Conservation (phyloP, 2,888 invertebrate genomes). For the Troilus luridus region DNA sequence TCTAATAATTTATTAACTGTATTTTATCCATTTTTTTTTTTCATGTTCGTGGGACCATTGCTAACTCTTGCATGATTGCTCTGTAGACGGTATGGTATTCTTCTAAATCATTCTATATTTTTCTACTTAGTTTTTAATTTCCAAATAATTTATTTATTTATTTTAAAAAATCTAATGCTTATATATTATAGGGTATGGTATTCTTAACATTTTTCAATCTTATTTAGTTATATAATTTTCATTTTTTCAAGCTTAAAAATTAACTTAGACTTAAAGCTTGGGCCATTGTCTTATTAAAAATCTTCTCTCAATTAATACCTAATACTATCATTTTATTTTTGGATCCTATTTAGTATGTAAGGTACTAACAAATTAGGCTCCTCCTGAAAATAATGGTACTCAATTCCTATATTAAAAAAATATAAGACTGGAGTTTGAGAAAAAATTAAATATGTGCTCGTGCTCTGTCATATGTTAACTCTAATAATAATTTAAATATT, state of each 20-base stretch:
- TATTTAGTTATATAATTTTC: background rate
- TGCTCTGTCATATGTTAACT: no score
- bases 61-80: slow-evolving; percentile 7
- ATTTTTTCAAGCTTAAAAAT: background rate
- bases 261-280: background rate
- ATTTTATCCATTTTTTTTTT: slow-evolving; percentile 4
- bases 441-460: no score
- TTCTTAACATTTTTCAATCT: background rate
- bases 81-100: slow-evolving; percentile 35
- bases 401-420: no score
- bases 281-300: background rate
- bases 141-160: background rate
- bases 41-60: slow-evolving; percentile 38
- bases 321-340: background rate
- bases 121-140: background rate
- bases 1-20: background rate
- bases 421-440: no score
- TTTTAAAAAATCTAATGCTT: background rate
- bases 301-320: background rate
- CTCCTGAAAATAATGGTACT: no score
- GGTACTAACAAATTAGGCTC: no score
- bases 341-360: no score
- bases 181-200: background rate
- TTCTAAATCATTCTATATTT: background rate
- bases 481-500: no score